Base-by-base conservation (phyloP, 2,797 vertebrate species). In the Neoniphon sammara region DNA sequence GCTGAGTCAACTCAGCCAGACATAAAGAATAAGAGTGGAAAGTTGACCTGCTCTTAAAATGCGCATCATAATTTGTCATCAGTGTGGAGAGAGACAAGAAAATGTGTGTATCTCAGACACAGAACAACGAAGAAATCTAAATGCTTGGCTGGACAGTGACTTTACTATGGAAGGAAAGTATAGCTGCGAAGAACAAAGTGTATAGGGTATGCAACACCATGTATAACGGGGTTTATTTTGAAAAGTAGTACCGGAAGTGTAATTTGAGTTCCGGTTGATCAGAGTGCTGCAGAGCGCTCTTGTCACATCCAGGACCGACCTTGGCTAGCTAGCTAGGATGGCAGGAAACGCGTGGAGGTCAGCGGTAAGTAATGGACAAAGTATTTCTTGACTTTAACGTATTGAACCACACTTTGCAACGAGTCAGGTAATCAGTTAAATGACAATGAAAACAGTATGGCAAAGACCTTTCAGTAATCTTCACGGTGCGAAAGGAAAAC, bases 271-370 rank as follows among this genome's bases (percentile, higher is more conserved):
- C 17, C 14, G 1, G 9, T 1, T 0, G 17, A 1, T 5, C 2
- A 5, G 12, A 3, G 11, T 36, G 21, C 58, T 9, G 67, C 39
- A 18, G 36, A 12, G 15, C 2, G 14, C 11, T 11, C 36, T 39
- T 46, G 15, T 17, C 44, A 46, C 3, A 15, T 50, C 6, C 47
- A n/a, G 7, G 20, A 7, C 84, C 81, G 82, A 91, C 84, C 87
- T 90, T 88, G 81, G 70, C 50, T 17, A 47, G 39, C 11, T 62
- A 93, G 39, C 11, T 62, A 93, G 77, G 72, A 95, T 95, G 93
- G 92, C 94, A 84, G 93, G 94, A 27, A 91, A 84, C 44, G 83
- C 79, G 14, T 95, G 93, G 94, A 94, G 93, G 91, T 93, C 93
- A 92, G 90, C 94, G 93, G 95, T 95, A 92, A 82, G 94, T 74